Percentiles rank a stretch among this genome's conserved stretches.
Conservation (phyloP, 2,888 invertebrate species). For the Pheosia tremula region DNA sequence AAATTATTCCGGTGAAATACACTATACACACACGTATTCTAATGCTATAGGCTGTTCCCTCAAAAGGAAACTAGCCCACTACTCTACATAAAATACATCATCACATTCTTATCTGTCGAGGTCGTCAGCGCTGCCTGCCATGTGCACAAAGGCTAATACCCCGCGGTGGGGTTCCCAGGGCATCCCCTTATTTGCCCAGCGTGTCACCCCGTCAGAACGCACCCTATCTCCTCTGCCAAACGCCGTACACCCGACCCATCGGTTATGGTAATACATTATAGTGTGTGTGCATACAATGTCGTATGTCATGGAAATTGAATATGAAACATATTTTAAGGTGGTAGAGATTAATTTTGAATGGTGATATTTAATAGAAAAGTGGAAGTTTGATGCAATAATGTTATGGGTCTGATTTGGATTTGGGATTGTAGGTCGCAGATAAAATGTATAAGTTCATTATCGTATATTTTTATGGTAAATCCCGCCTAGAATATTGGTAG, state of each 20-base stretch:
- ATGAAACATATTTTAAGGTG: not conserved
- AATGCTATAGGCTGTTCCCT: not conserved
- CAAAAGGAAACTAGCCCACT: conserved; percentile 9
- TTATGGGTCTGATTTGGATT: conserved; percentile 27
- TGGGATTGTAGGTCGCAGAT: conserved; percentile 17
- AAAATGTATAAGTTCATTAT: not conserved
- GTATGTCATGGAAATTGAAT: conserved; percentile 11
- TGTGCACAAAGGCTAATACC: conserved; percentile 50
- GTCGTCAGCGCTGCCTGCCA: conserved; percentile 45
- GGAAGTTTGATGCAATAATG: conserved; percentile 22
- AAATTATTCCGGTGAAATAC: too few relatives aligned
- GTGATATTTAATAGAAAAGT: conserved; percentile 12
- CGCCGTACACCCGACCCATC: conserved; percentile 60
- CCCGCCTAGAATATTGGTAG: too few relatives aligned
- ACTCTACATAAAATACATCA: not conserved
- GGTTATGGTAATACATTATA: conserved; percentile 55
- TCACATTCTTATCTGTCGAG: conserved; percentile 11
- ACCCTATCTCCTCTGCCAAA: conserved; percentile 47
- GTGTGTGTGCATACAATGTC: conserved; percentile 28
- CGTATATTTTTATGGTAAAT: not conserved
- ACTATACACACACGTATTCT: too few relatives aligned
- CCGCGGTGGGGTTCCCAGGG: conserved; percentile 21
- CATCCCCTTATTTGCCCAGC: conserved; percentile 51
- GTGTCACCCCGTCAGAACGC: conserved; percentile 47
- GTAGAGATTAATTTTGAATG: conserved; percentile 14